phyloP scores from a whole-genome alignment of 2,113 vertebrate genomes.

The Craseonycteris thonglongyai region DNA sequence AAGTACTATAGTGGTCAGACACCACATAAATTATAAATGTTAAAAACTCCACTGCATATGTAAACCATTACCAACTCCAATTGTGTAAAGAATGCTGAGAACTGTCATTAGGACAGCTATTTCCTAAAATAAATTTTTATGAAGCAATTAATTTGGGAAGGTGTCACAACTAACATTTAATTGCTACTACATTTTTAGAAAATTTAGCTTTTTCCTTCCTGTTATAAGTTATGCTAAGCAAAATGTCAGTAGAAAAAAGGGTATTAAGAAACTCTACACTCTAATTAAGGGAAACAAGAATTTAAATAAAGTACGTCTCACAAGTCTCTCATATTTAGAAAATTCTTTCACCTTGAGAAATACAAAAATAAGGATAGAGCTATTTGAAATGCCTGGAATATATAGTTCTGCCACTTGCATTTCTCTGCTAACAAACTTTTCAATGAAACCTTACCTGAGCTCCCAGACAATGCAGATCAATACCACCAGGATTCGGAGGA shows the following conservation, averaged over 20 bases:
- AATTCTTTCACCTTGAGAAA: background rate
- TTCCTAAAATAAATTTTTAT: slow-evolving; percentile 17
- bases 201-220: slow-evolving; percentile 13
- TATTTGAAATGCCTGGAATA: background rate
- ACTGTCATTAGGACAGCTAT: background rate
- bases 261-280: background rate
- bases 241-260: slow-evolving; percentile 9
- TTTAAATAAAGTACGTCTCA: slow-evolving; percentile 9
- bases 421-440: background rate
- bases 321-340: background rate
- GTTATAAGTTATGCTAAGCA: background rate
- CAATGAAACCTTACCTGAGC: background rate
- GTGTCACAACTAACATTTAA: slow-evolving; percentile 15
- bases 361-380: background rate
- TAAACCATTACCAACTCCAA: background rate
- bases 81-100: background rate
- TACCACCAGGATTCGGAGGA: background rate
- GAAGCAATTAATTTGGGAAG: slow-evolving; percentile 8
- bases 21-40: background rate
- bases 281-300: background rate
- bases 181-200: background rate
- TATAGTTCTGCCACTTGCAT: background rate
- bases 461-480: background rate
- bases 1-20: background rate
- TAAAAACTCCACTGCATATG: background rate